Base-by-base conservation (phyloP, 2,113 vertebrate genomes). In the Origma solitaria region DNA sequence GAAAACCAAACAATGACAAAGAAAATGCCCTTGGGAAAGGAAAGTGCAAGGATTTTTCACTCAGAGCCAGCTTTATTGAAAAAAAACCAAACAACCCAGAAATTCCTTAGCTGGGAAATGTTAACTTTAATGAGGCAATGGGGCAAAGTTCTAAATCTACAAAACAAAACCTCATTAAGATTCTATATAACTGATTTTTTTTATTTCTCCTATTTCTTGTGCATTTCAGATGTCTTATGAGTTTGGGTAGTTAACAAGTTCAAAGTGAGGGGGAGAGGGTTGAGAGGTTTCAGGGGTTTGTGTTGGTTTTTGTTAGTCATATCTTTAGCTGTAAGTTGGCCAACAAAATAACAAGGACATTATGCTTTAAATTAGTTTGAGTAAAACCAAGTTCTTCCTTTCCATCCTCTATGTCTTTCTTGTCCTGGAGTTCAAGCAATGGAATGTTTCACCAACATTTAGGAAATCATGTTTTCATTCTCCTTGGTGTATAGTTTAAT, bases 221-320 rank as follows among this genome's bases (percentile, higher is more conserved):
- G 8, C 7, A 56, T 53, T 61, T 86, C 27, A 70, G 6, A 13
- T 61, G 12, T 7, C 2, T 70, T 61, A 30, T 25, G 14, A 61
- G 3, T 27, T 81, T 75, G 7, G 1, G 6, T 77, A 62, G 40
- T 62, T 54, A 82, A 33, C 8, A 79, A 35, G 5, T 60, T 82
- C 0, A 1, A 62, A 31, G 14, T 40, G 16, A 57, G 40, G 3
- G 13, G 7, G 7, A 53, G 5, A 4, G 31, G 5, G 2, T 12
- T 0, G 3, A 15, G 18, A 27, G 2, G 0, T 28, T 42, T 56
- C 6, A 2, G 5, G 10, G 2, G 2, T n/a, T 64, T n/a, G 4
- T 7, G 1, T 37, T 13, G 2, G 3, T 4, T 70, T 14, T 73
- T 81, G 37, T 66, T 27, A 45, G 13, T 38, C 10, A 25, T 65